Base-by-base conservation (phyloP, 2,113 vertebrate species). In the Hemichromis elongatus region DNA sequence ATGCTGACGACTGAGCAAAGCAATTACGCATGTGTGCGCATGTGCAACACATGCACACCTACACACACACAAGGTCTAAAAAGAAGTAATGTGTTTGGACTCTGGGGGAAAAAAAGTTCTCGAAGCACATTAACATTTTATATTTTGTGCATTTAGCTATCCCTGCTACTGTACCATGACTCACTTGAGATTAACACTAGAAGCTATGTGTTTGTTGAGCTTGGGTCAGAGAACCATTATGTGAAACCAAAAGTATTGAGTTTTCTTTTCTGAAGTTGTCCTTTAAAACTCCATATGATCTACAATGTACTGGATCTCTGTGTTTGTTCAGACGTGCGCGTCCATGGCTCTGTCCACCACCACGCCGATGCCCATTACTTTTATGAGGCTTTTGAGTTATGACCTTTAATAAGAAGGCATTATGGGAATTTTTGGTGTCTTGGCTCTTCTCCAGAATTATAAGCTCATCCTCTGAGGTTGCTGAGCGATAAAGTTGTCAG, bases 401-500 rank as follows among this genome's bases (percentile, higher is more conserved):
- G 30, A 54, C 55, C 81, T 92, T 93, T 91, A 92, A 95, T 94
- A 94, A 92, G 88, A 87, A 83, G 30, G 63, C 30, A 24, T 88
- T 90, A 80, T 79, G 88, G 85, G 90, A 85, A 30, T 79, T 52
- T 89, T 83, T 80, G 73, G 57, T 79, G 82, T 80, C 82, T 85
- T 93, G 82, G 66, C 88, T 92, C 30, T 35, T 88, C 70, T 86
- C 84, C 90, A 87, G 73, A 86, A 85, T 81, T 80, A 87, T 79
- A 83, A 77, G 57, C 55, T 47, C 30, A 81, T 82, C 88, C 77
- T 89, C 33, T 57, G 86, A 90, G 85, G 83, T 88, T 77, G 45
- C 81, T 87, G 68, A 84, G 89, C 75, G 77, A 93, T 94, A 93
- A 94, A 94, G 79, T 86, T 93, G 92, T 92, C 89, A 90, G 75